Evolutionary conservation across 1,140 invertebrate genomes (phyloP).

Genomic region (Sitobion miscanthi): DNA sequence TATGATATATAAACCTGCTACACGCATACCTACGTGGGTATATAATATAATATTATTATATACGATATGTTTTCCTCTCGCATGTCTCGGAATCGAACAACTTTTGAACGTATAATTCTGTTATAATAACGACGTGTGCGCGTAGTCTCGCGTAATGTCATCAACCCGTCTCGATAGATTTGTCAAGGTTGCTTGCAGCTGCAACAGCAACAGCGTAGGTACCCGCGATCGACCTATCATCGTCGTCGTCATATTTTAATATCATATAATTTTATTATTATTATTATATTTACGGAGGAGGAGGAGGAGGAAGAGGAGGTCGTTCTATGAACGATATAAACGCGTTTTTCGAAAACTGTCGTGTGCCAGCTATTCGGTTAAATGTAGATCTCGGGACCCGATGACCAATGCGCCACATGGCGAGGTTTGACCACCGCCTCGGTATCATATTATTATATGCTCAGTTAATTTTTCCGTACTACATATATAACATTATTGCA

Average conservation of each 20-base stretch:
- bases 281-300: not conserved
- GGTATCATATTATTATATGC: not conserved
- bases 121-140: not conserved
- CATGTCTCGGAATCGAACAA: not conserved
- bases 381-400: not conserved
- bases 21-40: not conserved
- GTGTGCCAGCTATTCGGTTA: not conserved
- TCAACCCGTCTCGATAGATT: slow-evolving; percentile 38
- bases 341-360: not conserved
- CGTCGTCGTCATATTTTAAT: not conserved
- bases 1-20: not conserved
- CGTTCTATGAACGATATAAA: slow-evolving; percentile 13
- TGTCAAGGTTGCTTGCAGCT: slow-evolving; percentile 7
- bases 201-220: not conserved
- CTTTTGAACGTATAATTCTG: slow-evolving; percentile 27
- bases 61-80: not conserved
- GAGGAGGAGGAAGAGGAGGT: not conserved
- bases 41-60: not conserved
- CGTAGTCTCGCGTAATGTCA: slow-evolving; percentile 24
- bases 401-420: not conserved
- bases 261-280: not conserved
- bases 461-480: no score
- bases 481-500: not conserved
- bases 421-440: not conserved
- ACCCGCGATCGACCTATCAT: not conserved